Evolutionary conservation across 2,113 vertebrate genomes (phyloP), one percentile per base, ranked within the genome.

Genomic region (Neomonachus schauinslandi): DNA sequence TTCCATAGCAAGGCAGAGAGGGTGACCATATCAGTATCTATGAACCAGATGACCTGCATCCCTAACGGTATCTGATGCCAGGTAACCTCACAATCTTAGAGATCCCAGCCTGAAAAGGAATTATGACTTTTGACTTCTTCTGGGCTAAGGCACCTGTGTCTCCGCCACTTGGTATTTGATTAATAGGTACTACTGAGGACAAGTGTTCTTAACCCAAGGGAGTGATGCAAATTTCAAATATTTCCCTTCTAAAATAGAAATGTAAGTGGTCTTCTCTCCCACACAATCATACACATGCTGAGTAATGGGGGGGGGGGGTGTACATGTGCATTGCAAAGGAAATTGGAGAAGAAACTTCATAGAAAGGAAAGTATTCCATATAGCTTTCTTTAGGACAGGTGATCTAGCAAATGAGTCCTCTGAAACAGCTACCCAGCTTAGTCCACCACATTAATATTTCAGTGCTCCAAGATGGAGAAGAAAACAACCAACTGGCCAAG

Each of bases 401-500:
- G 98, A 98, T 83, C 36, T 94, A 96, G 95, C 71, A 98, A 80
- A 97, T 10, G 77, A 79, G 21, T 63, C 39, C 79, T 13, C 57
- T 74, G 53, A 91, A 93, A 76, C 80, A 98, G 74, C 31, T 86
- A 69, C 0, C 0, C 74, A 88, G 63, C 46, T 97, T 92, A 95
- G 57, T 96, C 84, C 7, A 94, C 69, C 79, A 51, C 57, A 94
- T 92, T 90, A 85, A 57, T 97, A 98, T 97, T 98, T 96, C 97
- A 97, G 15, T 95, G 94, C 87, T 72, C 77, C 79, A 63, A 92
- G 69, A 79, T 74, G 59, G 67, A 92, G 81, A 93, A 92, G 28
- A 95, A 98, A 97, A 97, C 5, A 72, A 12, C 51, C 76, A 86
- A 42, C 5, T 85, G 82, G 96, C 97, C 98, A 97, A 98, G 98